A percentile compares a stretch with the other conserved stretches of the same genome.
phyloP scores from a whole-genome alignment of 2,113 vertebrate species.

The Leucosticte australis region DNA sequence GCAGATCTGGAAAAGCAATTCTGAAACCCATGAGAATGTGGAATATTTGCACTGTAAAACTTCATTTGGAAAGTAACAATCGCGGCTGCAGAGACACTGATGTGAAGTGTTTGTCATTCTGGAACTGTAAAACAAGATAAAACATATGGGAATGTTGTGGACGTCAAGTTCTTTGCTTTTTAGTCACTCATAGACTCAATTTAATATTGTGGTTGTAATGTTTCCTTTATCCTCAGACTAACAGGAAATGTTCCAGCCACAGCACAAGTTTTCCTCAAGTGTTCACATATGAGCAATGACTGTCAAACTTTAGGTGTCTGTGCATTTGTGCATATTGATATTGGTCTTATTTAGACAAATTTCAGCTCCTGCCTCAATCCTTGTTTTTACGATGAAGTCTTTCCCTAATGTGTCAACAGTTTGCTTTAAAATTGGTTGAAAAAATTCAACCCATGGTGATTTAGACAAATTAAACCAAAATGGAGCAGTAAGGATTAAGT shows the following conservation, averaged over 20 bases:
- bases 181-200: neutral
- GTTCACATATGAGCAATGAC: neutral
- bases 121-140: neutral
- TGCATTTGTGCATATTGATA: neutral
- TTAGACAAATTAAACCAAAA: neutral
- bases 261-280: constrained; percentile 3
- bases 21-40: neutral
- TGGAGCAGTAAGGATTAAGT: neutral
- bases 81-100: rapidly evolving
- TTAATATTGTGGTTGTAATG: neutral
- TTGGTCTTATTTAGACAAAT: neutral
- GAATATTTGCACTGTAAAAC: neutral
- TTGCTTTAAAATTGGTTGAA: constrained; percentile 14
- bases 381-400: neutral
- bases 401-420: neutral
- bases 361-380: neutral
- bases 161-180: constrained; percentile 1
- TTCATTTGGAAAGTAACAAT: neutral
- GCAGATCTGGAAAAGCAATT: neutral
- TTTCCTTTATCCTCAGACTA: constrained; percentile 33
- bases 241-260: neutral
- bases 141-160: neutral
- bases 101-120: neutral
- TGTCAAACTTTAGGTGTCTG: constrained; percentile 18
- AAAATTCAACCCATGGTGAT: neutral